Percentiles rank a stretch among this genome's conserved stretches.
phyloP scores from a whole-genome alignment of 1,140 invertebrate species.

The Coptotermes formosanus region DNA sequence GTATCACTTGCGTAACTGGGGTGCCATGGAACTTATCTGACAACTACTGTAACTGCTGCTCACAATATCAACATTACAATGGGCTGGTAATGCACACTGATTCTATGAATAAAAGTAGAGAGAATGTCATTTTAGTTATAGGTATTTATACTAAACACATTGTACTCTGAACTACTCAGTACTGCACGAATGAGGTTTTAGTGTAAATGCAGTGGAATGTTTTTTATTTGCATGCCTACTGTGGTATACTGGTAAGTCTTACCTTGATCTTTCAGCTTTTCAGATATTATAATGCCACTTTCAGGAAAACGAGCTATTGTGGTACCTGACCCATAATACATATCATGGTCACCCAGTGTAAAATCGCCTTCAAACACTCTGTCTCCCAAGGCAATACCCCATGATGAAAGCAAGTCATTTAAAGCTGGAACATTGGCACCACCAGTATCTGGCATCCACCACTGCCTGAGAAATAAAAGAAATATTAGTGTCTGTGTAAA shows the following conservation, averaged over 20 bases:
- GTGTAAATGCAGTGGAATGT: too few relatives aligned
- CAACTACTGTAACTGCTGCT: too few relatives aligned
- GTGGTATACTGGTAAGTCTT: constrained; percentile 34
- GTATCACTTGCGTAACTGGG: too few relatives aligned
- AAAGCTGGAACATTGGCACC: constrained; percentile 91
- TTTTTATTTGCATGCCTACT: too few relatives aligned
- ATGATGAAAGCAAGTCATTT: constrained; percentile 80
- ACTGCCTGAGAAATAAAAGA: constrained; percentile 52
- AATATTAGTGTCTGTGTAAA: neutral
- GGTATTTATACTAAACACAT: too few relatives aligned
- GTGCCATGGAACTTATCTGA: too few relatives aligned
- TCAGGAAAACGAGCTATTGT: constrained; percentile 75
- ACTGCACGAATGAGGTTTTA: too few relatives aligned
- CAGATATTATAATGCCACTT: constrained; percentile 67
- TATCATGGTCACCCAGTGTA: constrained; percentile 79
- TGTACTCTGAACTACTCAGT: too few relatives aligned
- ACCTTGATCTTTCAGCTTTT: constrained; percentile 76
- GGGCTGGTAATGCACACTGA: too few relatives aligned
- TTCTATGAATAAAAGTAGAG: too few relatives aligned
- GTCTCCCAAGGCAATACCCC: constrained; percentile 86
- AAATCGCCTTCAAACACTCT: constrained; percentile 86
- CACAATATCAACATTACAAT: too few relatives aligned
- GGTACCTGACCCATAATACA: constrained; percentile 89
- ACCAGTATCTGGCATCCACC: constrained; percentile 93
- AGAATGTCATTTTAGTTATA: too few relatives aligned